These are phyloP conservation scores for Mandrillus leucophaeus DNA, from an alignment of 2,113 vertebrate species.

Conservation along the genomic window DNA sequence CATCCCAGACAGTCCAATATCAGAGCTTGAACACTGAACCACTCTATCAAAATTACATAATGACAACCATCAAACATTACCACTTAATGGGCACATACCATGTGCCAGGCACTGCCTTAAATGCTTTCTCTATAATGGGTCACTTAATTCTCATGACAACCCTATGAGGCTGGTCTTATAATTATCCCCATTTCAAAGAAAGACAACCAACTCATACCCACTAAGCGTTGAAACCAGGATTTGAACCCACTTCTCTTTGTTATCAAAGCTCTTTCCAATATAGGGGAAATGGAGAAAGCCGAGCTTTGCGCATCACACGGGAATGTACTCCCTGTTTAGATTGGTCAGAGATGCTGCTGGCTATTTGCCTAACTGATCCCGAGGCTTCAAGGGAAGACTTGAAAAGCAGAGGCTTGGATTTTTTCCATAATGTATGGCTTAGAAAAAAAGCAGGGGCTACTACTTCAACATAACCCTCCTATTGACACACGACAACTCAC, in stretches of 20 bases:
- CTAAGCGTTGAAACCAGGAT: neutral
- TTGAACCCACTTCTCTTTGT: neutral
- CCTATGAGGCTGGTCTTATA: neutral
- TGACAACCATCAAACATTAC: conserved; percentile 32
- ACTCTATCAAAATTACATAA: conserved; percentile 15
- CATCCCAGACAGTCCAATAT: neutral
- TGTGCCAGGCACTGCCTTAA: neutral
- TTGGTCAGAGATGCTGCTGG: neutral
- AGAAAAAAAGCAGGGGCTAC: neutral
- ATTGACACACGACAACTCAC: neutral
- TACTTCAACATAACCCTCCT: neutral
- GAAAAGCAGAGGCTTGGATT: neutral
- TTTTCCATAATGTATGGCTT: neutral
- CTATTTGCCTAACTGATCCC: neutral
- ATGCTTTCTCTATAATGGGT: conserved; percentile 15
- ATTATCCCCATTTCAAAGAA: conserved; percentile 34
- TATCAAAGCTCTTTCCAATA: neutral
- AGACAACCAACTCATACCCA: neutral
- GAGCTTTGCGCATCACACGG: neutral
- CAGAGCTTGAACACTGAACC: neutral
- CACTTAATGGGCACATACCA: neutral
- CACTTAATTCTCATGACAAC: neutral
- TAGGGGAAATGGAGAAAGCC: neutral
- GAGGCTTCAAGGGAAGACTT: neutral
- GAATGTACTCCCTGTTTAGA: neutral